These are phyloP conservation scores for Nemotelus pantherinus DNA, from an alignment of 2,888 invertebrate genomes.

Conservation along the genomic window DNA sequence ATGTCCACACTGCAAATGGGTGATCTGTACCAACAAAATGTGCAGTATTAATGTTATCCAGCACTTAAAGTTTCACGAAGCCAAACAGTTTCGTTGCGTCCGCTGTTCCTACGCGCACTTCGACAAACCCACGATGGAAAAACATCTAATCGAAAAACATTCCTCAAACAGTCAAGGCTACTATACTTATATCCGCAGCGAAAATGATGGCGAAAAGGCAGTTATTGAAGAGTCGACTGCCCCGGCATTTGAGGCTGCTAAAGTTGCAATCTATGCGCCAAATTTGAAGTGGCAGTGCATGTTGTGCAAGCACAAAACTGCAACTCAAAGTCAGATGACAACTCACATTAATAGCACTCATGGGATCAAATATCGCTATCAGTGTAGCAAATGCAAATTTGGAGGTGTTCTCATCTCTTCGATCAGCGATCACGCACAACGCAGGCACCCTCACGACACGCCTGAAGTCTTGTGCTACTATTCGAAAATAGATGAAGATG, in stretches of 20 bases:
- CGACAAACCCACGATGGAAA: conserved; percentile 71
- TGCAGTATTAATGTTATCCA: conserved; percentile 71
- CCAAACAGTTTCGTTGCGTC: conserved; percentile 76
- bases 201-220: conserved; percentile 55
- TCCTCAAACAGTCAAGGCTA: conserved; percentile 65
- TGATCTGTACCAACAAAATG: conserved; percentile 66
- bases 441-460: conserved; percentile 67
- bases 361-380: conserved; percentile 74
- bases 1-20: conserved; percentile 78
- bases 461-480: conserved; percentile 50
- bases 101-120: conserved; percentile 75
- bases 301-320: conserved; percentile 54
- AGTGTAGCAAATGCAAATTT: conserved; percentile 75
- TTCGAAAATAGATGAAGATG: conserved; percentile 27
- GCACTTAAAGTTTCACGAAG: conserved; percentile 81
- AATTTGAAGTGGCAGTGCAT: conserved; percentile 52
- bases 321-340: conserved; percentile 52
- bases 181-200: conserved; percentile 63
- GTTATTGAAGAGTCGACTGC: neutral
- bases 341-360: conserved; percentile 64
- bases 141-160: conserved; percentile 74
- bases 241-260: neutral
- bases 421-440: conserved; percentile 71
- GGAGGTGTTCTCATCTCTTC: conserved; percentile 67
- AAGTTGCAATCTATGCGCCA: neutral